These are phyloP conservation scores for Gallinago jamesoni DNA, from an alignment of 2,113 vertebrate genomes.

Conservation along the genomic window DNA sequence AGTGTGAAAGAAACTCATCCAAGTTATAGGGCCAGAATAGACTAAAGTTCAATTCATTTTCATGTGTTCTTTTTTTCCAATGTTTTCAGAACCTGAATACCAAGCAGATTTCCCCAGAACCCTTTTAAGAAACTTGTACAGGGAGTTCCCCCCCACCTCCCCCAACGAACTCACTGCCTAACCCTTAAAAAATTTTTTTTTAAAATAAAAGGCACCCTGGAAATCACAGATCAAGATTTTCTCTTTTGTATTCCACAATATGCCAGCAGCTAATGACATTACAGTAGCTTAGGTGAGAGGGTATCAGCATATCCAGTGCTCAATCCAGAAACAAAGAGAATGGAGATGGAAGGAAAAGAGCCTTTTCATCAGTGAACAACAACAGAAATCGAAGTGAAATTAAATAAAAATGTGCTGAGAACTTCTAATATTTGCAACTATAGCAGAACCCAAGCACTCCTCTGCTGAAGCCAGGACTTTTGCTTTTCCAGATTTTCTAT, in stretches of 20 bases:
- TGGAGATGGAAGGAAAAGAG: background rate
- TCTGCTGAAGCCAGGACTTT: background rate
- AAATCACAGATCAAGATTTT: background rate
- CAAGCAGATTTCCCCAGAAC: background rate
- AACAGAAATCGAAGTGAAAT: background rate
- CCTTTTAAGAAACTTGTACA: background rate
- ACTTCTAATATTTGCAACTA: background rate
- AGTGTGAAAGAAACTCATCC: background rate
- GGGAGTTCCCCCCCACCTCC: background rate
- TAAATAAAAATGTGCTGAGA: background rate
- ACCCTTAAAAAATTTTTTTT: background rate
- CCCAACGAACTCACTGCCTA: background rate
- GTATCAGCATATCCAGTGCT: background rate
- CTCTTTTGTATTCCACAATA: background rate
- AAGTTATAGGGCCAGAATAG: background rate
- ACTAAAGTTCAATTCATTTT: background rate
- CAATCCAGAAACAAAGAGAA: background rate
- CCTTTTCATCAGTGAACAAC: background rate
- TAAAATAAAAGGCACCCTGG: background rate
- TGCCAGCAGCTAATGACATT: background rate
- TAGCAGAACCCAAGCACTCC: background rate
- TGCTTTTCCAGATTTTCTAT: background rate
- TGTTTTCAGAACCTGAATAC: background rate
- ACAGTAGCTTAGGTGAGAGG: background rate
- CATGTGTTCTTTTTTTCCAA: background rate